Evolutionary conservation across 35 echinoderm and acorn worm species (phyloP).

Genomic region (Heliocidaris tuberculata): DNA sequence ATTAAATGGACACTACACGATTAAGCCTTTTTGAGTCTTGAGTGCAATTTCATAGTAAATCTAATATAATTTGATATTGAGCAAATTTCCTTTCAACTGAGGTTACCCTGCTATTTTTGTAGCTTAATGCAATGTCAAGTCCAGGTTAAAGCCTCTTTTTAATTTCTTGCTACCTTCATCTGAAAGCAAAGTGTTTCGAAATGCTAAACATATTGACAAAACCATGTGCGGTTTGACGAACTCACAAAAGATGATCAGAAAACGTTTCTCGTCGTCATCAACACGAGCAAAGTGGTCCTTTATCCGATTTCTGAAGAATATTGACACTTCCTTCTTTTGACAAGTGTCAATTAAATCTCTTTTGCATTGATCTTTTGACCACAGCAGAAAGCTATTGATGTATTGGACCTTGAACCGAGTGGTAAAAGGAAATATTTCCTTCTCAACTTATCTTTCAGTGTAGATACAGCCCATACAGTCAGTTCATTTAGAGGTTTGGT

Average conservation of each 20-base stretch:
- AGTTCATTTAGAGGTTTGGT: too few relatives aligned
- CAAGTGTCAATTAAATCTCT: slow-evolving; percentile 42
- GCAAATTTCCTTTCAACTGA: too few relatives aligned
- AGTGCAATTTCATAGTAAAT: too few relatives aligned
- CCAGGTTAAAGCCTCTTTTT: background rate
- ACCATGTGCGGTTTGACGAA: background rate
- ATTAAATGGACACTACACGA: too few relatives aligned
- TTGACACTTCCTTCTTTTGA: background rate
- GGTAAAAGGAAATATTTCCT: background rate
- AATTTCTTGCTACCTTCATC: background rate
- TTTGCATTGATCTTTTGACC: background rate
- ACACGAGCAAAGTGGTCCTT: background rate
- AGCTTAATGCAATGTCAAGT: background rate
- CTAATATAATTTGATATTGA: too few relatives aligned
- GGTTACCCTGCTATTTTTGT: background rate
- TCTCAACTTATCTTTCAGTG: too few relatives aligned
- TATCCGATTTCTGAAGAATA: background rate
- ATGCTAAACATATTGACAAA: slow-evolving; percentile 5
- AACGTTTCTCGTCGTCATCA: background rate
- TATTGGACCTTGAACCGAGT: background rate
- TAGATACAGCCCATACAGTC: too few relatives aligned
- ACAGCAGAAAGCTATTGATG: slow-evolving; percentile 14
- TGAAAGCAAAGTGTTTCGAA: background rate
- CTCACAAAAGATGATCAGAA: background rate
- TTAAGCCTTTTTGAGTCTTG: too few relatives aligned